Evolutionary conservation across 2,113 vertebrate species (phyloP).

Genomic region (Syngnathus typhle): DNA sequence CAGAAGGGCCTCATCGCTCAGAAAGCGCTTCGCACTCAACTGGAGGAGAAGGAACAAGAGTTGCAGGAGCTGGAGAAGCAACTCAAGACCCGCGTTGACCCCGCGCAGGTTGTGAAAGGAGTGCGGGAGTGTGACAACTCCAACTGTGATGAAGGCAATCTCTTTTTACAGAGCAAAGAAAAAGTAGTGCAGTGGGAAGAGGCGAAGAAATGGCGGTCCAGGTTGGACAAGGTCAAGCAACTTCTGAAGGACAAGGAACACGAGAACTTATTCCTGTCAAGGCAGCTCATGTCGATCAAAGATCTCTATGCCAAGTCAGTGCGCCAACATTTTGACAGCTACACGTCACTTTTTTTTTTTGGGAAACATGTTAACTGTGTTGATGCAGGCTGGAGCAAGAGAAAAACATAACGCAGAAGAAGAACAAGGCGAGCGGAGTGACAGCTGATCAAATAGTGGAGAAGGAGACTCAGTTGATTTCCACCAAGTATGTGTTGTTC

Average conservation of each 20-base stretch:
- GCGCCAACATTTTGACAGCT: neutral
- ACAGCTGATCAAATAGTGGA: slow-evolving; percentile 84
- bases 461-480: slow-evolving; percentile 78
- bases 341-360: neutral
- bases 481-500: slow-evolving; percentile 71
- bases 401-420: slow-evolving; percentile 79
- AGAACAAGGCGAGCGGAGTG: slow-evolving; percentile 77
- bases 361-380: neutral
- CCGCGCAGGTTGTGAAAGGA: slow-evolving; percentile 75
- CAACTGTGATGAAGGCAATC: neutral
- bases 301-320: slow-evolving; percentile 82
- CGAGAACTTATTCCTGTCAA: slow-evolving; percentile 76
- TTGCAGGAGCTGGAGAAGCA: slow-evolving; percentile 80
- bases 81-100: slow-evolving; percentile 74
- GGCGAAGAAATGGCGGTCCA: slow-evolving; percentile 90
- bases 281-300: slow-evolving; percentile 80
- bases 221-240: slow-evolving; percentile 77
- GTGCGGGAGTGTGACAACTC: no score
- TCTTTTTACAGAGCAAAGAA: slow-evolving; percentile 66
- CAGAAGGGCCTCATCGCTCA: slow-evolving; percentile 76
- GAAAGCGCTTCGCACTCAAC: slow-evolving; percentile 75
- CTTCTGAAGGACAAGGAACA: slow-evolving; percentile 85
- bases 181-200: slow-evolving; percentile 90
- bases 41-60: slow-evolving; percentile 77
- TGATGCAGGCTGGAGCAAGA: slow-evolving; percentile 82